phyloP scores from a whole-genome alignment of 2,113 vertebrate species.

The Malurus melanocephalus region DNA sequence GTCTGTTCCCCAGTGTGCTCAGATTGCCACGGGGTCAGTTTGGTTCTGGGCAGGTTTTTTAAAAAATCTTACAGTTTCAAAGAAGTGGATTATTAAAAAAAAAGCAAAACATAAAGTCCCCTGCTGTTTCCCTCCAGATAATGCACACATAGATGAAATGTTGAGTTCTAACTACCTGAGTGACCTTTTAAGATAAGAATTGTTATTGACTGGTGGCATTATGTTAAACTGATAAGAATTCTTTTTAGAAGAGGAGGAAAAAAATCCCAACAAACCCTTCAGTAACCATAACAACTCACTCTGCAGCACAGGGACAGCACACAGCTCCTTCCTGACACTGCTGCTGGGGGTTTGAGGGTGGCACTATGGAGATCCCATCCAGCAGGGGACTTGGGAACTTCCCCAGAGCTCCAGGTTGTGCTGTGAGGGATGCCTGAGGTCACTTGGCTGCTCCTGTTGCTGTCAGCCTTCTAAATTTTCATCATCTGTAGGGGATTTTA shows the following conservation, averaged over 20 bases:
- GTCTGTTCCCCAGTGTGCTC: neutral
- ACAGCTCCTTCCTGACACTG: neutral
- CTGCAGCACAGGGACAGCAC: accelerated
- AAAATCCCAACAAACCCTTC: neutral
- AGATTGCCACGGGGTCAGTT: neutral
- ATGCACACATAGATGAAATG: neutral
- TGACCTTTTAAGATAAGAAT: conserved; percentile 58
- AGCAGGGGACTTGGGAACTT: neutral
- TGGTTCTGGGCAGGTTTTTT: neutral
- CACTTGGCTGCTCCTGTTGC: neutral
- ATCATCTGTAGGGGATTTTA: neutral
- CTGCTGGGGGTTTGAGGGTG: neutral
- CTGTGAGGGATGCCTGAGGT: neutral
- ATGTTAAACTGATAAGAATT: conserved; percentile 59
- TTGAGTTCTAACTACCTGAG: conserved; percentile 38
- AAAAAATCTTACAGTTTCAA: neutral
- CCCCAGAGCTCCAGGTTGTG: neutral
- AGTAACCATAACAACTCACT: conserved; percentile 38
- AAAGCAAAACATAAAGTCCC: neutral
- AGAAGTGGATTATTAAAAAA: conserved; percentile 4
- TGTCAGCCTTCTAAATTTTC: neutral
- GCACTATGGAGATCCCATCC: neutral
- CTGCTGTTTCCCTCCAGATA: conserved; percentile 51
- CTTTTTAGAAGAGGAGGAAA: neutral
- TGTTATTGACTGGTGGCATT: conserved; percentile 22